Base-by-base conservation (phyloP, 2,797 vertebrate genomes). In the Crenichthys baileyi region DNA sequence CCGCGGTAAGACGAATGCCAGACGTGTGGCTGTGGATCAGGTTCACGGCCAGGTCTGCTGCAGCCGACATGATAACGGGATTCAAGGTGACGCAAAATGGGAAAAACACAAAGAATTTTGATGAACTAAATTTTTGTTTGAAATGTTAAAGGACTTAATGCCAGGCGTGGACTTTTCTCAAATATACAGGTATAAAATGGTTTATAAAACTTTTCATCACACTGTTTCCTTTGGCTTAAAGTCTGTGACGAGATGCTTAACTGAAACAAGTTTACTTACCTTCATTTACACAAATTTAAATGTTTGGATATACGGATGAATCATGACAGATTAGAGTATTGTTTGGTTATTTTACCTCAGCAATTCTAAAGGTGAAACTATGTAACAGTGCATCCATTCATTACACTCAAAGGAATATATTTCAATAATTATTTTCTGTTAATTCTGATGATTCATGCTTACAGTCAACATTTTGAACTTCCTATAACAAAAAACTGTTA, bases 1-100 rank as follows among this genome's bases (percentile, higher is more conserved):
- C 81, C 79, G 79, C 73, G 88, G 85, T 84, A 3, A 75, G 87
- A 79, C 51, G 77, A 87, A 81, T 51, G 74, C 73, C 80, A 78
- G 78, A 31, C 76, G 26, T 4, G 74, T 3, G 60, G 78, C 83
- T 68, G 83, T 79, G 56, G 70, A 58, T 60, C 67, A 76, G 73
- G 75, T 53, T 72, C 73, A 80, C 6, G 73, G 74, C 72, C 74
- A 50, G 73, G 68, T 73, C 44, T 79, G 73, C 63, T 39, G 31
- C 20, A 48, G 75, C 36, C 55, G 72, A 79, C 39, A 18, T 31
- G n/a, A 77, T 85, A 70, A 46, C 79, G 76, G 16, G 46, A 67
- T 73, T 80, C 71, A 24, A 68, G 70, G 31, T 13, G 53, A 68
- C 50, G 26, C 16, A 7, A 36, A 31, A 5, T 8, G 2, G 1